Evolutionary conservation across 2,113 vertebrate genomes (phyloP), one percentile per base, ranked within the genome.

Genomic region (Orientallactaga bullata): DNA sequence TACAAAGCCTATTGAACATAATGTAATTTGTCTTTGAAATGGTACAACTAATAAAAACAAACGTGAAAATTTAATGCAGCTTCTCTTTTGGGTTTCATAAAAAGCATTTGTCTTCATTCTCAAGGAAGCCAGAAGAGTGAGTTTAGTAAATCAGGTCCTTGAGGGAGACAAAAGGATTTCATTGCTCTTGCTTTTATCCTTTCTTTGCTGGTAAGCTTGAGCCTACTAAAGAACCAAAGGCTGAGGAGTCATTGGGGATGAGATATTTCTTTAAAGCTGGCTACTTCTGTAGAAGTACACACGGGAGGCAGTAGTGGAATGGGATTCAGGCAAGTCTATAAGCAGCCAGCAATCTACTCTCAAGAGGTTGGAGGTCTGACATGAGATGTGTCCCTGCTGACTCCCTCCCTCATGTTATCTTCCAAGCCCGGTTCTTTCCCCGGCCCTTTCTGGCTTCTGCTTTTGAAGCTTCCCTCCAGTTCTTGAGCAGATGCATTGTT

Each of bases 11-110:
- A 37, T 55, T 86, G 76, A 76, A 92, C n/a, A 55, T 71, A 68
- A 79, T 73, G 21, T 63, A 94, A 84, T 71, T 26, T 84, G 68
- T 82, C 32, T 94, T 71, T 91, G 51, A 83, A 85, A 47, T 86
- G 26, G 23, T 74, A 16, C 35, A 91, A 87, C 65, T 89, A 78
- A 83, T 80, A 83, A 85, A 91, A 89, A 42, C 28, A 85, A 79
- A 55, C n/a, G n/a, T 76, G 55, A 82, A 94, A 91, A 91, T 68
- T 60, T 86, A 93, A 80, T 35, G 68, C 85, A 72, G 4, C 30
- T 17, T 94, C 26, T 32, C 23, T 16, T 90, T 88, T 21, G n/a
- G 11, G 35, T 72, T 87, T 88, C 51, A 87, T 37, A 80, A 74
- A 82, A 89, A 87, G 23, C 24, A 11, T 63, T 92, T 18, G 2